Base-by-base conservation (phyloP, 2,888 invertebrate genomes). In the Acanthococcus lagerstroemiae region DNA sequence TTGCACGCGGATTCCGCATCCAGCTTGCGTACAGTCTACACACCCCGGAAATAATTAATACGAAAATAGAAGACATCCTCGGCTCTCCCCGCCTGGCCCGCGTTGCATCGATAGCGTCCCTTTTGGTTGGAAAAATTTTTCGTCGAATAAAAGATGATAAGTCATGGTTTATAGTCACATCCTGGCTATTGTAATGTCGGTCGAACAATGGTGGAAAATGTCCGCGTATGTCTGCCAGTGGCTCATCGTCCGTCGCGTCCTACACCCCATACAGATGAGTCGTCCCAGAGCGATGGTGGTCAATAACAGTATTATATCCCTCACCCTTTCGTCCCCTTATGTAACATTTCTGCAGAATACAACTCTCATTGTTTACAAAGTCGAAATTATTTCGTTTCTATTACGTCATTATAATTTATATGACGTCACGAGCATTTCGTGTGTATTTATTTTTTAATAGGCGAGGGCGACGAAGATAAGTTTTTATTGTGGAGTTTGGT, bases 151-250 rank as follows among this genome's bases (percentile, higher is more conserved):
- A 57, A 57, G 57, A 37, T 57, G 57, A 44, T 57, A 57, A 57
- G 57, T 57, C 57, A 57, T 57, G 57, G 57, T 57, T 57, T 57
- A 57, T 57, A 57, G 57, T 57, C 57, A 57, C 44, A 57, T 57
- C 57, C 57, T 27, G 57, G 57, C n/a, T 44, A 57, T 21, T 30
- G 55, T 55, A 15, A 21, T 30, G 57, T 21, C 44, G 21, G 27
- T 26, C 21, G 21, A 57, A 57, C 57, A 57, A 57, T 57, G 57
- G 57, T 44, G 22, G 17, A 55, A 57, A 57, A 24, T 24, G 52
- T 24, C 52, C 26, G 37, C 44, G 12, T n/a, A 57, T 30, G 22
- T 57, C 19, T 37, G 22, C 24, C 22, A 52, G 21, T 19, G 19
- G 46, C 46, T 17, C 15, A 52, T 52, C 24, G 22, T 52, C 19